Conservation (phyloP, 2,797 vertebrate species). For the Euphonia xanthogaster region DNA sequence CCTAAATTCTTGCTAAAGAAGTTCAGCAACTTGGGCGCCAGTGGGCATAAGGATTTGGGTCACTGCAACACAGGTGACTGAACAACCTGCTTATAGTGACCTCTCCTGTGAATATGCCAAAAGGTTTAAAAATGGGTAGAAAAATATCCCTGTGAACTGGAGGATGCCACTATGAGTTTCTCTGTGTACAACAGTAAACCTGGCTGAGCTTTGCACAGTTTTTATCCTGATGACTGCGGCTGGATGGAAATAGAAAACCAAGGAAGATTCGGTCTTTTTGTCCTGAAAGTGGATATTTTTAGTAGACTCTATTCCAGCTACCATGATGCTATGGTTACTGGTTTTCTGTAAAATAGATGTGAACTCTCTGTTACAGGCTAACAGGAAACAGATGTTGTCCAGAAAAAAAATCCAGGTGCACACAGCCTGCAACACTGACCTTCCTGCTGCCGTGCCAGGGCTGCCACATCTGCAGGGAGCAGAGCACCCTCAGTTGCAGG, state of each 20-base stretch:
- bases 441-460: background rate
- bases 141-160: background rate
- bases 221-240: background rate
- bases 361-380: background rate
- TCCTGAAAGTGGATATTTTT: background rate
- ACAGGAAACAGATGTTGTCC: constrained; percentile 9
- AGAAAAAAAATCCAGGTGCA: background rate
- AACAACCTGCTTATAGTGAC: background rate
- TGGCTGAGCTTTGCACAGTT: background rate
- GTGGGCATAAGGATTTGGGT: background rate
- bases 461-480: background rate
- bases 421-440: background rate
- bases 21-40: background rate
- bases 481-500: rapidly evolving
- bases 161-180: background rate
- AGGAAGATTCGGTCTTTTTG: background rate
- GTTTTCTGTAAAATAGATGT: background rate
- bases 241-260: constrained; percentile 9
- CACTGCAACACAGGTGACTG: background rate
- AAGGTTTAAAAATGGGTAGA: background rate
- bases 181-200: background rate
- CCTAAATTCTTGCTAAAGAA: background rate
- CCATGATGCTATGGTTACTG: background rate
- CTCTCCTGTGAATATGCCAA: background rate
- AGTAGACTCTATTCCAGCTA: background rate